phyloP scores from a whole-genome alignment of 2,113 vertebrate genomes.

The Pagrus major region DNA sequence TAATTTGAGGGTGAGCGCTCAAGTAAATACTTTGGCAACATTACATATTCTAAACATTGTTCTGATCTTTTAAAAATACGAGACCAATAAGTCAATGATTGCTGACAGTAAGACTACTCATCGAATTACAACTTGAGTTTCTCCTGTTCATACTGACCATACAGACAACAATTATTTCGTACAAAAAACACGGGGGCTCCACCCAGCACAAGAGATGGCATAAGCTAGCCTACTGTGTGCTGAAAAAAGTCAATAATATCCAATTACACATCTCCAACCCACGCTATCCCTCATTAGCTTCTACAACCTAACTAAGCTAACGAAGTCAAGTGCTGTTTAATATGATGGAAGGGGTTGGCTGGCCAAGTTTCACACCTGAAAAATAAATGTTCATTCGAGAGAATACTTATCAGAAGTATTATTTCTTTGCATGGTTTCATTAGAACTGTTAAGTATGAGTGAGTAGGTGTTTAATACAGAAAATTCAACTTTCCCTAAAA shows the following conservation, averaged over 20 bases:
- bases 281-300: neutral
- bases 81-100: neutral
- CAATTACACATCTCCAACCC: neutral
- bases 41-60: conserved; percentile 16
- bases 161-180: neutral
- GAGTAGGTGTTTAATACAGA: neutral
- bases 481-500: neutral
- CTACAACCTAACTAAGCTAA: neutral
- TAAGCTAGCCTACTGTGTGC: too few relatives aligned
- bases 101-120: too few relatives aligned
- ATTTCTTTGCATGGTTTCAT: neutral
- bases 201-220: neutral
- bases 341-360: neutral
- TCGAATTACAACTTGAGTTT: neutral
- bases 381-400: neutral
- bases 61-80: neutral
- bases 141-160: neutral
- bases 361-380: neutral
- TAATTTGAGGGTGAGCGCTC: conserved; percentile 14
- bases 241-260: neutral
- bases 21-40: conserved; percentile 12
- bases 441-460: neutral
- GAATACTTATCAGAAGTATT: neutral
- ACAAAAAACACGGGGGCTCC: neutral
- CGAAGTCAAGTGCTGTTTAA: neutral